Evolutionary conservation across 2,797 vertebrate genomes (phyloP).

Genomic region (Linurgus olivaceus): DNA sequence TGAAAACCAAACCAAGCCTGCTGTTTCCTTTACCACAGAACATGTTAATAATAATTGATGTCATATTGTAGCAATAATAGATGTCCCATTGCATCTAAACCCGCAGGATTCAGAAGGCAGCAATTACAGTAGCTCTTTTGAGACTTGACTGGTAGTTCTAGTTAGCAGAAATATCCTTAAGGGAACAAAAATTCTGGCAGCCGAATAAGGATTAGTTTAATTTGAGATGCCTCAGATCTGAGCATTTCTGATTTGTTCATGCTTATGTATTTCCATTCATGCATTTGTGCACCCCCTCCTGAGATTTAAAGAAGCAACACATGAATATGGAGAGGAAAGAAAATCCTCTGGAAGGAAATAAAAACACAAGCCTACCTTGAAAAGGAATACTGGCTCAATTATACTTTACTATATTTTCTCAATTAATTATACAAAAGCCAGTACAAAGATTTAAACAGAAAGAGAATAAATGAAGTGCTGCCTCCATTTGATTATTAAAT

Average conservation of each 20-base stretch:
- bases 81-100: neutral
- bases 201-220: conserved; percentile 8
- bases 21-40: neutral
- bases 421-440: conserved; percentile 7
- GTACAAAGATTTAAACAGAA: neutral
- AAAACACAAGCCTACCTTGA: neutral
- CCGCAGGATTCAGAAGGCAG: neutral
- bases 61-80: neutral
- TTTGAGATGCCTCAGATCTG: neutral
- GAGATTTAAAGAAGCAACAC: neutral
- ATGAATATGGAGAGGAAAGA: neutral
- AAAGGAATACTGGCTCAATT: neutral
- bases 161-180: neutral
- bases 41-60: neutral
- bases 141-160: neutral
- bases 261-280: neutral
- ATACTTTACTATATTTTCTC: neutral
- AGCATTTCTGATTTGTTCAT: neutral
- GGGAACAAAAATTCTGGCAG: neutral
- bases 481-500: neutral
- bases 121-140: neutral
- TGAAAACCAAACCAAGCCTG: neutral
- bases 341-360: neutral
- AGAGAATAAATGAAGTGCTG: neutral
- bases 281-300: neutral